Evolutionary conservation across 2,888 invertebrate genomes (phyloP).

Genomic region (Entomobrya proxima): DNA sequence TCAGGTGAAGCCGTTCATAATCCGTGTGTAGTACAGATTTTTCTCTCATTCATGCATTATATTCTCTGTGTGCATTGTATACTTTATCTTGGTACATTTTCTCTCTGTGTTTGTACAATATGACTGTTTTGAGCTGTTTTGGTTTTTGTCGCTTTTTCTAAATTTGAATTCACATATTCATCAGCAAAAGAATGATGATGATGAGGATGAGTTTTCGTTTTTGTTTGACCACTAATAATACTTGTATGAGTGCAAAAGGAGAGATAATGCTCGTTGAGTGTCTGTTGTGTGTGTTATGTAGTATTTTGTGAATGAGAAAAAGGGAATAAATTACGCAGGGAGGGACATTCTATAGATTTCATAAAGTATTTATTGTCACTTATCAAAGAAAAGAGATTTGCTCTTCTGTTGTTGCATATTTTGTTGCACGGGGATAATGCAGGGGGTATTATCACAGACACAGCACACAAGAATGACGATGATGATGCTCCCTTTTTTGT

Average conservation of each 20-base stretch:
- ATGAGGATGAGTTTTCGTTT: conserved; percentile 58
- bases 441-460: conserved; percentile 41
- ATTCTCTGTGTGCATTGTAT: conserved; percentile 28
- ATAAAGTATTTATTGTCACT: conserved; percentile 62
- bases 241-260: conserved; percentile 46
- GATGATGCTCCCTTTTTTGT: conserved; percentile 61
- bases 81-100: conserved; percentile 31
- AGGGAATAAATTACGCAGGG: conserved; percentile 42
- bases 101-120: conserved; percentile 19
- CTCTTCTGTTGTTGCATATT: conserved; percentile 56
- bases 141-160: conserved; percentile 55
- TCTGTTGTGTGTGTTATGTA: conserved; percentile 42
- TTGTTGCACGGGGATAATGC: conserved; percentile 50
- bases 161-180: conserved; percentile 50
- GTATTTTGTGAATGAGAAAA: conserved; percentile 36
- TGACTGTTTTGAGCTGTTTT: conserved; percentile 56
- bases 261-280: conserved; percentile 55
- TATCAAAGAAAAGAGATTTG: conserved; percentile 61
- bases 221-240: conserved; percentile 59
- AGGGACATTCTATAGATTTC: conserved; percentile 57
- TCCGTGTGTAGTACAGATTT: conserved; percentile 51
- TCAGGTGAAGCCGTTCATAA: conserved; percentile 66
- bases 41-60: conserved; percentile 33
- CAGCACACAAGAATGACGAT: conserved; percentile 20
- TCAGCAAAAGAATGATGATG: conserved; percentile 23